Conservation (phyloP, 1,140 invertebrate genomes). For the Theocolax elegans region DNA sequence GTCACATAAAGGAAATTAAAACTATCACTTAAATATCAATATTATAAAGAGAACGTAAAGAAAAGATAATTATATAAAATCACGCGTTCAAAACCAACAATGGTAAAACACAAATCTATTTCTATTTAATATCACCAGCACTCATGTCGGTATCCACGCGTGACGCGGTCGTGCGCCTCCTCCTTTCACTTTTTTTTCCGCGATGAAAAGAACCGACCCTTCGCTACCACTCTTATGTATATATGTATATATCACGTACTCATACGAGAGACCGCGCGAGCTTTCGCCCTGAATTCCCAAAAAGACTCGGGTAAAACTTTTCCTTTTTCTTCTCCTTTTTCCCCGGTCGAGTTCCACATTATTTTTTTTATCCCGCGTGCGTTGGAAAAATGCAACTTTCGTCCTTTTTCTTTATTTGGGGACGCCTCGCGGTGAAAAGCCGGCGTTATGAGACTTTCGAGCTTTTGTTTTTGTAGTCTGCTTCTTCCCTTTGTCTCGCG, state of each 20-base stretch:
- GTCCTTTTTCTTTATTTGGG: not conserved
- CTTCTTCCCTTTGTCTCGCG: conserved; percentile 35
- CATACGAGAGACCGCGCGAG: conserved; percentile 47
- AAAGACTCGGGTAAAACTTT: conserved; percentile 43
- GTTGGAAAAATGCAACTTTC: conserved; percentile 21
- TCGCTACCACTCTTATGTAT: too few relatives aligned
- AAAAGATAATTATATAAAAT: too few relatives aligned
- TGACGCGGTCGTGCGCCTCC: too few relatives aligned
- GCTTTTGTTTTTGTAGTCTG: conserved; percentile 25
- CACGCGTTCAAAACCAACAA: too few relatives aligned
- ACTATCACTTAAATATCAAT: too few relatives aligned
- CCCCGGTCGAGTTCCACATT: not conserved
- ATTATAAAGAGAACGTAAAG: too few relatives aligned
- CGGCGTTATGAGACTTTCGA: conserved; percentile 29
- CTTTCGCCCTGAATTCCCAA: conserved; percentile 48
- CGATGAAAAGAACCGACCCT: too few relatives aligned
- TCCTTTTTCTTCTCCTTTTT: conserved; percentile 8
- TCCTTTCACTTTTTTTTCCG: conserved; percentile 46
- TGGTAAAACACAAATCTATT: too few relatives aligned
- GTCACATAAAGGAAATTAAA: too few relatives aligned
- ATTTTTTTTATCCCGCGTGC: not conserved
- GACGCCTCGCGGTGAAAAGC: conserved; percentile 12
- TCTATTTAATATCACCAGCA: too few relatives aligned
- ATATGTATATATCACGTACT: too few relatives aligned
- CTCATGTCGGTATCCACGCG: conserved; percentile 45